phyloP scores from a whole-genome alignment of 2,888 invertebrate genomes.

The Hirtodrosophila confusa region DNA sequence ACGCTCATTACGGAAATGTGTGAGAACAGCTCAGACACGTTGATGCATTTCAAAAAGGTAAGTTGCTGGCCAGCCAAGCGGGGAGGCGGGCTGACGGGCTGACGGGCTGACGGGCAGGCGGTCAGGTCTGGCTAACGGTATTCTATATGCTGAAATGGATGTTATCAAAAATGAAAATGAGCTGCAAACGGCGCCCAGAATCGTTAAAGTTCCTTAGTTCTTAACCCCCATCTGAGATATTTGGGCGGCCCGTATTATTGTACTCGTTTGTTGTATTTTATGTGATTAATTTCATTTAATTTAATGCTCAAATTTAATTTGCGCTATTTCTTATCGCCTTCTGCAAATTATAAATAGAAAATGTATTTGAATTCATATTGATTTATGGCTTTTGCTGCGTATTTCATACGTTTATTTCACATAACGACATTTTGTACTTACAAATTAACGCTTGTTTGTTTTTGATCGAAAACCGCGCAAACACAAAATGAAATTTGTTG shows the following conservation, averaged over 20 bases:
- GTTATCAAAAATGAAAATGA: not conserved
- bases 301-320: conserved; percentile 20
- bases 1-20: conserved; percentile 99
- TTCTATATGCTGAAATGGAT: not conserved
- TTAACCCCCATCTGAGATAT: conserved; percentile 12
- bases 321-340: conserved; percentile 16
- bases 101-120: not conserved
- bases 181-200: conserved; percentile 9
- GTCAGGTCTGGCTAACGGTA: conserved; percentile 12
- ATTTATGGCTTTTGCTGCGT: conserved; percentile 39
- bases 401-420: conserved; percentile 29
- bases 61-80: conserved; percentile 51
- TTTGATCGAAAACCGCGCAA: conserved; percentile 77
- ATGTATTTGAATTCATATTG: conserved; percentile 24
- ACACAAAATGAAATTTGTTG: conserved; percentile 82
- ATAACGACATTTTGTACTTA: conserved; percentile 52
- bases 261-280: conserved; percentile 16
- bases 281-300: conserved; percentile 2
- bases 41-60: conserved; percentile 99
- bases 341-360: conserved; percentile 10
- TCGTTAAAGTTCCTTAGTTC: not conserved
- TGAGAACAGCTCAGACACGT: conserved; percentile 97
- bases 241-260: conserved; percentile 26
- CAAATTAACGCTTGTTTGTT: conserved; percentile 75
- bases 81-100: conserved; percentile 10